phyloP scores from a whole-genome alignment of 2,113 vertebrate genomes.

The Vulpes lagopus region DNA sequence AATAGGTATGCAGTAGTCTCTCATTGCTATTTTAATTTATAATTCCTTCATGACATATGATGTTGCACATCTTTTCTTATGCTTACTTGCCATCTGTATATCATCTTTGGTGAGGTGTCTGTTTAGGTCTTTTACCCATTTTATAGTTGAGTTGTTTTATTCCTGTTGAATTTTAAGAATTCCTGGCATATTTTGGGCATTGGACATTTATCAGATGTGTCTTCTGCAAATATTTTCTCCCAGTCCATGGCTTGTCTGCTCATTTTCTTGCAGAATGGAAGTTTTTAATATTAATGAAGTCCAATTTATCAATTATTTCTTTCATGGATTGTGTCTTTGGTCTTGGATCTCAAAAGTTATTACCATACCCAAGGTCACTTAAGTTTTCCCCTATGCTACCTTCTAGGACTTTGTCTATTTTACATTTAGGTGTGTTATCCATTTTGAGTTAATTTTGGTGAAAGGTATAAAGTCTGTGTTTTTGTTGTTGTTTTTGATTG shows the following conservation, averaged over 20 bases:
- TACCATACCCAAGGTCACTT: background rate
- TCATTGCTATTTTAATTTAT: slow-evolving; percentile 25
- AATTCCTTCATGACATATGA: background rate
- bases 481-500: background rate
- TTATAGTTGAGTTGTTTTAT: slow-evolving; percentile 10
- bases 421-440: background rate
- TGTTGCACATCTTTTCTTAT: slow-evolving; percentile 22
- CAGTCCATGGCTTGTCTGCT: background rate
- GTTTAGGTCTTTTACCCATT: background rate
- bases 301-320: background rate
- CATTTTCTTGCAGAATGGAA: background rate
- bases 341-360: background rate
- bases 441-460: slow-evolving; percentile 20
- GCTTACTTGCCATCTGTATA: background rate
- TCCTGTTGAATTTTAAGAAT: slow-evolving; percentile 19
- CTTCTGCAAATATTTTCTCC: slow-evolving; percentile 45
- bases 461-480: background rate
- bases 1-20: background rate
- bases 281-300: slow-evolving; percentile 50
- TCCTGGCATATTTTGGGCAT: slow-evolving; percentile 20
- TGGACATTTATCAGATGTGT: background rate
- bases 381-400: background rate
- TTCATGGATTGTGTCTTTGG: slow-evolving; percentile 19
- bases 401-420: background rate
- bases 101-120: slow-evolving; percentile 40